A percentile compares a stretch with the other conserved stretches of the same genome.
Evolutionary conservation across 2,888 invertebrate genomes (phyloP).

Genomic region (Drosophila planitibia): DNA sequence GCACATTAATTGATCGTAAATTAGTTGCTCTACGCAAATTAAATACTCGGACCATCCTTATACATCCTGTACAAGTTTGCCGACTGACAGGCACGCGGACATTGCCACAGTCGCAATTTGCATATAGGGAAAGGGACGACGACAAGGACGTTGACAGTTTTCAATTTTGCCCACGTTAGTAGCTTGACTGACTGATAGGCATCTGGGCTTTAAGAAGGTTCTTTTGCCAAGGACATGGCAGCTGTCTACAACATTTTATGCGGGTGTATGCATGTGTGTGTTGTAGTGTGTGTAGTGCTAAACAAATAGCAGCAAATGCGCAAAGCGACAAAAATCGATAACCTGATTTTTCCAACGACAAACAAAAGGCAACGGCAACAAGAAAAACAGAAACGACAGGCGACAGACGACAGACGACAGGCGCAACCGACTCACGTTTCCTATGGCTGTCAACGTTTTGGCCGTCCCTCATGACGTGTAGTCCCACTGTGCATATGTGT

Average conservation of each 20-base stretch:
- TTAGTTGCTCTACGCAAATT: constrained; percentile 58
- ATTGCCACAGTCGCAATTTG: constrained; percentile 32
- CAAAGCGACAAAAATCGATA: constrained; percentile 69
- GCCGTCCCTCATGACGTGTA: constrained; percentile 6
- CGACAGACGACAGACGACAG: constrained; percentile 23
- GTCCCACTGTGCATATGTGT: constrained; percentile 1
- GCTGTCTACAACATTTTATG: constrained; percentile 36
- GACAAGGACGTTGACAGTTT: constrained; percentile 33
- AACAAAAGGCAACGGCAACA: constrained; percentile 62
- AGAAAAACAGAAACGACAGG: constrained; percentile 3
- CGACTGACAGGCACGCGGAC: constrained; percentile 18
- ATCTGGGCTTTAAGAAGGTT: constrained; percentile 54
- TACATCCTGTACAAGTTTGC: constrained; percentile 5
- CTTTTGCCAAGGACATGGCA: constrained; percentile 54
- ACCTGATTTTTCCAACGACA: constrained; percentile 72
- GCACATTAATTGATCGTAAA: constrained; percentile 54
- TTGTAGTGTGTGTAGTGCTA: constrained; percentile 35
- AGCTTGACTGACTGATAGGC: constrained; percentile 20
- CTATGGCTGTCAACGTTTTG: constrained; percentile 49
- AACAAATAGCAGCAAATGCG: constrained; percentile 60
- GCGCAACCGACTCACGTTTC: constrained; percentile 52
- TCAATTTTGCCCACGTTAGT: constrained; percentile 35
- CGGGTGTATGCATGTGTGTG: constrained; percentile 12
- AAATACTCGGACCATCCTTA: constrained; percentile 30
- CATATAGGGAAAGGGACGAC: constrained; percentile 16